These are phyloP conservation scores for Cyclura pinguis DNA, from an alignment of 2,797 vertebrate species.

Conservation along the genomic window DNA sequence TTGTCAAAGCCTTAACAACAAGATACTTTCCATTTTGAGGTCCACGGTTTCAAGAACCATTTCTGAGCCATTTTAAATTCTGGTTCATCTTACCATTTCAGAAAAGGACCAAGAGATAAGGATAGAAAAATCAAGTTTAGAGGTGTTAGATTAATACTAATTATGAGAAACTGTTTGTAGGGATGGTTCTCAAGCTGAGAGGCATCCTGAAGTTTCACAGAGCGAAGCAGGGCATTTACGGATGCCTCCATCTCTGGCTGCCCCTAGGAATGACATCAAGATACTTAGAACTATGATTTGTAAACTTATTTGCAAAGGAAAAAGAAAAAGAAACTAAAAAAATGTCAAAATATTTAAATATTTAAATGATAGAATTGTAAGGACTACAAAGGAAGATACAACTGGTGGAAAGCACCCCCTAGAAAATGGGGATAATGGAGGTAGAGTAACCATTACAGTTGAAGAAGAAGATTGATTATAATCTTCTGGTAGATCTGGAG, in stretches of 20 bases:
- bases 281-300: too few relatives aligned
- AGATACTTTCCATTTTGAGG: not conserved
- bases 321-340: not conserved
- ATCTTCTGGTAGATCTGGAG: not conserved
- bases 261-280: too few relatives aligned
- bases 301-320: too few relatives aligned
- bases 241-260: too few relatives aligned
- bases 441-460: not conserved
- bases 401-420: not conserved
- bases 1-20: not conserved
- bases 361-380: too few relatives aligned
- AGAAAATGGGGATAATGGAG: not conserved
- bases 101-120: not conserved
- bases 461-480: not conserved
- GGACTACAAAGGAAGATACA: not conserved
- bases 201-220: not conserved
- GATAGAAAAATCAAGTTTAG: not conserved
- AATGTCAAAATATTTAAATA: not conserved
- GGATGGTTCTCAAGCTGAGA: not conserved
- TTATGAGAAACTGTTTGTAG: too few relatives aligned
- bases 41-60: not conserved
- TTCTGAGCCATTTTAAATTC: not conserved
- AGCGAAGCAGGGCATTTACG: too few relatives aligned
- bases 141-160: too few relatives aligned
- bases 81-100: not conserved